Evolutionary conservation across 1,140 invertebrate species (phyloP).

Genomic region (Cotesia glomerata): DNA sequence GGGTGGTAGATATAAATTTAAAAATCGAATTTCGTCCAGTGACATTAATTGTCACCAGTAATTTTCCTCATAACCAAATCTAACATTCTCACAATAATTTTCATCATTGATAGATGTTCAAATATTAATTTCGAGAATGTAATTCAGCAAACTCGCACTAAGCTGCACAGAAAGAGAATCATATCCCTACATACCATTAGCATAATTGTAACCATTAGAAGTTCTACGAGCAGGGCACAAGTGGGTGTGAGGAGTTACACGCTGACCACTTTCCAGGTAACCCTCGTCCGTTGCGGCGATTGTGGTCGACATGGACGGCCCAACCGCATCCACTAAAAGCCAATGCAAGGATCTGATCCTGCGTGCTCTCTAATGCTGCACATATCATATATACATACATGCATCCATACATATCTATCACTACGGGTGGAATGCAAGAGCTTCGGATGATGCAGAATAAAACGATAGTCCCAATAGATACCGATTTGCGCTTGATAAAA

Average conservation of each 20-base stretch:
- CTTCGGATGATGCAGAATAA: not conserved
- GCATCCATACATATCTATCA: not conserved
- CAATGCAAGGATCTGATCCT: conserved; percentile 19
- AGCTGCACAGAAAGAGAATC: too few relatives aligned
- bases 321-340: conserved; percentile 36
- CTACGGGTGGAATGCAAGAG: not conserved
- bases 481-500: conserved; percentile 4
- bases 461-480: not conserved
- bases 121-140: too few relatives aligned
- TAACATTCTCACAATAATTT: too few relatives aligned
- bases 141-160: too few relatives aligned
- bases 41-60: too few relatives aligned
- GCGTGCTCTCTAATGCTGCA: too few relatives aligned
- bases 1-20: too few relatives aligned
- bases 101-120: too few relatives aligned
- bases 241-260: conserved; percentile 25
- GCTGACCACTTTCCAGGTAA: conserved; percentile 35
- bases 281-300: conserved; percentile 33
- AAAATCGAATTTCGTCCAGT: too few relatives aligned
- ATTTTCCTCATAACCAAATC: too few relatives aligned
- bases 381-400: not conserved
- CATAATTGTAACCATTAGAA: not conserved
- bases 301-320: conserved; percentile 31
- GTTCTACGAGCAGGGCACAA: not conserved
- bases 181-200: conserved; percentile 5